Evolutionary conservation across 1,140 invertebrate species (phyloP).

Genomic region (Melanaphis sacchari): DNA sequence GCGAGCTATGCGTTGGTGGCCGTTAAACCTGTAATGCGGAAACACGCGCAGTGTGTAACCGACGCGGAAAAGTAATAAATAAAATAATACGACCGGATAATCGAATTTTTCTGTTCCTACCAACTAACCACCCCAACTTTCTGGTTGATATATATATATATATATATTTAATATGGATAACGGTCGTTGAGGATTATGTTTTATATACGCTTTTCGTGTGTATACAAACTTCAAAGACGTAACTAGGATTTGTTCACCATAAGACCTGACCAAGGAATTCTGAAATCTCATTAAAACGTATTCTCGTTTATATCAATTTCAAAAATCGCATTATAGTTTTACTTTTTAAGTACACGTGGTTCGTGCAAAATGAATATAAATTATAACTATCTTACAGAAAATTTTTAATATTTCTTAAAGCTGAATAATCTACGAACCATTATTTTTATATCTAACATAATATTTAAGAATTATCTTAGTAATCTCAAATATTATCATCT

Average conservation of each 20-base stretch:
- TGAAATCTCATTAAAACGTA: not conserved
- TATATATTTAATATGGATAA: not conserved
- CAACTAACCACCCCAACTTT: not conserved
- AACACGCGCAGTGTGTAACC: constrained; percentile 13
- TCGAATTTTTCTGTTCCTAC: constrained; percentile 21
- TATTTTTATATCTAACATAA: not conserved
- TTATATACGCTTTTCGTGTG: not conserved
- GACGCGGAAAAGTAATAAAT: constrained; percentile 30
- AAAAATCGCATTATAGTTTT: not conserved
- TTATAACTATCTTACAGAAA: not conserved
- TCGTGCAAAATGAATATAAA: not conserved
- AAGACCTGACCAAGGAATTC: not conserved
- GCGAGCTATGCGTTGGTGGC: not conserved
- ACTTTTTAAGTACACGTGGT: not conserved
- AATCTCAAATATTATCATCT: not conserved
- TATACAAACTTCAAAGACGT: not conserved
- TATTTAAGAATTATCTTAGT: not conserved
- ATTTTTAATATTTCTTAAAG: not conserved
- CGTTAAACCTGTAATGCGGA: not conserved
- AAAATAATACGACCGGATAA: constrained; percentile 26
- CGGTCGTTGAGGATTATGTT: not conserved
- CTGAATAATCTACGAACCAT: not conserved
- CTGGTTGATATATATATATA: not conserved
- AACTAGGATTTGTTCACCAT: not conserved
- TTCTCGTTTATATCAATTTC: constrained; percentile 8